phyloP scores from a whole-genome alignment of 2,113 vertebrate species.

The Otolemur garnettii region DNA sequence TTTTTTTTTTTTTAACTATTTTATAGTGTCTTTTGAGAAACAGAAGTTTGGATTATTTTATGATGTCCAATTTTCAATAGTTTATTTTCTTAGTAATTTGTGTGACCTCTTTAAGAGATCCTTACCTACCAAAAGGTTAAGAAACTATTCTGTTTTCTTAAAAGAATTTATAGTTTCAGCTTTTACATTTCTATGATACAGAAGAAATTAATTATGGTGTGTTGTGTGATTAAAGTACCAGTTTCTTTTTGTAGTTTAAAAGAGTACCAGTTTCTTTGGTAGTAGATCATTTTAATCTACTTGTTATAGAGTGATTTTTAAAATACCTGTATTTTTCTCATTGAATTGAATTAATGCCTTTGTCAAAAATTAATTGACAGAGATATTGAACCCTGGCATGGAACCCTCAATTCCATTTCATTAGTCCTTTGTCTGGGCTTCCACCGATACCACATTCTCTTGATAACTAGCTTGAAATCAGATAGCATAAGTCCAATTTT shows the following conservation, averaged over 20 bases:
- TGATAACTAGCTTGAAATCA: background rate
- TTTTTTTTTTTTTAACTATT: background rate
- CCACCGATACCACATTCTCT: background rate
- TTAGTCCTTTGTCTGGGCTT: background rate
- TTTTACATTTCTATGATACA: background rate
- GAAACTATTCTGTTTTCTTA: too few species aligned
- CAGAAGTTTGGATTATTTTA: background rate
- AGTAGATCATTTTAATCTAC: background rate
- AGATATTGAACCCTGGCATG: background rate
- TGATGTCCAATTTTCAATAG: background rate
- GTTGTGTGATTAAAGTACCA: background rate
- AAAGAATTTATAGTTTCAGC: too few species aligned
- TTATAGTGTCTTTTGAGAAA: background rate
- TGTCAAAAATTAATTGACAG: background rate
- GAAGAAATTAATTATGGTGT: background rate
- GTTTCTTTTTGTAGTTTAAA: background rate
- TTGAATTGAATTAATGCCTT: background rate
- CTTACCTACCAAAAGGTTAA: background rate
- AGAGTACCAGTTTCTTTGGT: background rate
- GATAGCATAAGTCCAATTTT: too few species aligned
- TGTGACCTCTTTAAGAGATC: background rate
- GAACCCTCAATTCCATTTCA: background rate
- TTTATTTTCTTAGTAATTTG: background rate
- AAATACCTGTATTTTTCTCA: background rate
- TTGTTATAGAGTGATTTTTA: background rate